These are phyloP conservation scores for Paragorgia papillata DNA, from an alignment of 92 coral and sea anemone genomes.

Conservation along the genomic window DNA sequence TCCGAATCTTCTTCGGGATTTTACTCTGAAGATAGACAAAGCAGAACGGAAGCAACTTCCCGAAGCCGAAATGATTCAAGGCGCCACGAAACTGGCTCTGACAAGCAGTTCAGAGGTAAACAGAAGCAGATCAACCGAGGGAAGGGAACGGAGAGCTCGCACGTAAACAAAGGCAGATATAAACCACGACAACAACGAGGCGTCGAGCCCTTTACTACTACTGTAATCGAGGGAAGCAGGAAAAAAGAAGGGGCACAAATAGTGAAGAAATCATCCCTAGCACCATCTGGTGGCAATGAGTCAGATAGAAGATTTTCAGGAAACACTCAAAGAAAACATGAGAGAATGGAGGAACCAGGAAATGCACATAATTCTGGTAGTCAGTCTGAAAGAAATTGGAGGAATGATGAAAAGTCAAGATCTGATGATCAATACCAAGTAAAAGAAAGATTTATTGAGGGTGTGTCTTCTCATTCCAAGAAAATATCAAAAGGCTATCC, in stretches of 20 bases:
- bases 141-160: neutral
- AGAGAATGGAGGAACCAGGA: neutral
- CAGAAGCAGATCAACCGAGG: neutral
- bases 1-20: neutral
- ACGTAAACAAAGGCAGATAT: neutral
- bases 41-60: neutral
- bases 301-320: neutral
- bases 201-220: neutral
- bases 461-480: neutral
- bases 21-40: neutral
- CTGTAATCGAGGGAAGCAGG: neutral
- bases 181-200: neutral
- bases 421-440: neutral
- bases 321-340: neutral
- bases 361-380: neutral
- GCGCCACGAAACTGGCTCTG: neutral
- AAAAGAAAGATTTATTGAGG: neutral
- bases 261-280: neutral
- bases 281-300: neutral
- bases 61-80: slow-evolving; percentile 1
- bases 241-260: neutral
- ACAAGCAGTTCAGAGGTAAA: neutral
- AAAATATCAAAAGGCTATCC: neutral
- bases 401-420: neutral
- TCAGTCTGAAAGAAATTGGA: neutral